Evolutionary conservation across 2,113 vertebrate genomes (phyloP).

Genomic region (Vulpes lagopus): DNA sequence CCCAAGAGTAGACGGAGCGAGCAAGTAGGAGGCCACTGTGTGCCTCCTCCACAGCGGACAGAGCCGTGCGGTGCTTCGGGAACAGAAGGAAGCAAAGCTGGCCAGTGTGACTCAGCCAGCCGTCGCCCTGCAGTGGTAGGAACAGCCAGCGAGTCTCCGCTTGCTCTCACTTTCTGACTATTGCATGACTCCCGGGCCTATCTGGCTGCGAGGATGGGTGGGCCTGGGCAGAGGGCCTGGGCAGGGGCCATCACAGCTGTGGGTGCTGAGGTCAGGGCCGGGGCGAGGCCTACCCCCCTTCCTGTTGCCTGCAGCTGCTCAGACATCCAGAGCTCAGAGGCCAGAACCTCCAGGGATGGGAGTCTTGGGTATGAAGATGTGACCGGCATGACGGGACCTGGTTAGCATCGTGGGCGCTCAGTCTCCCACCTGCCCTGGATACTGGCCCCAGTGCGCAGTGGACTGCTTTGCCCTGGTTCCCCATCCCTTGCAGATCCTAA

Average conservation of each 20-base stretch:
- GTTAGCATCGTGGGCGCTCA: neutral
- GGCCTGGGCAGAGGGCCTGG: neutral
- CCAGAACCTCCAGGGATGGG: fast-evolving
- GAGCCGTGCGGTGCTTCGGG: neutral
- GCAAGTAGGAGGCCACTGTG: fast-evolving
- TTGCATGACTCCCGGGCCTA: neutral
- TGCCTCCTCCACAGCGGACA: no score
- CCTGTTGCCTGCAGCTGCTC: neutral
- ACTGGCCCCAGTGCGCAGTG: no score
- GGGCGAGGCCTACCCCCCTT: neutral
- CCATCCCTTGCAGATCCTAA: neutral
- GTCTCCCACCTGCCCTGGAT: neutral
- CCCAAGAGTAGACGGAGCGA: neutral
- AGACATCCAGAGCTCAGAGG: neutral
- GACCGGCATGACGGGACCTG: neutral
- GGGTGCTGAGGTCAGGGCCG: neutral
- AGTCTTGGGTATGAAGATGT: neutral
- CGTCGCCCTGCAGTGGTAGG: neutral
- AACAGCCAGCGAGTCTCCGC: neutral
- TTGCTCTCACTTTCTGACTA: neutral
- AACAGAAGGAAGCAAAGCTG: neutral
- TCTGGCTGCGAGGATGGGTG: neutral
- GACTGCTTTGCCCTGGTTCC: neutral
- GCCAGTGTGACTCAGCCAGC: neutral
- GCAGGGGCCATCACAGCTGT: neutral